These are phyloP conservation scores for Furcifer pardalis DNA, from an alignment of 2,797 vertebrate species.

Conservation along the genomic window DNA sequence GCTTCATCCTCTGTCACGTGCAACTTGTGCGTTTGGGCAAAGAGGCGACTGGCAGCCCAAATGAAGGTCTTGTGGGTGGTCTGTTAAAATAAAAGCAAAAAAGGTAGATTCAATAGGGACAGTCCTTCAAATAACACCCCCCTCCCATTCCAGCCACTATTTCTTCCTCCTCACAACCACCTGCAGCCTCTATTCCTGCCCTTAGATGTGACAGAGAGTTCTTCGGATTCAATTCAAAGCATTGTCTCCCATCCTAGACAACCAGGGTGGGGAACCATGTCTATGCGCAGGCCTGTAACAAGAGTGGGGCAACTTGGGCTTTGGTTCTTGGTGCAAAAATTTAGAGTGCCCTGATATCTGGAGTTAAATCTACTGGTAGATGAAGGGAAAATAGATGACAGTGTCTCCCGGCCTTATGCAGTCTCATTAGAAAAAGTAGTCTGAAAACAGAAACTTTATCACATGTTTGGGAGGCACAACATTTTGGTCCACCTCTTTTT, in stretches of 20 bases:
- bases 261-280: not conserved
- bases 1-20: slow-evolving; percentile 61
- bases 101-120: not conserved
- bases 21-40: slow-evolving; percentile 78
- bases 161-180: not conserved
- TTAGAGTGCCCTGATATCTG: too few species aligned
- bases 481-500: too few species aligned
- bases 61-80: slow-evolving; percentile 81
- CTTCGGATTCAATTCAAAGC: not conserved
- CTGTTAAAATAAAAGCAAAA: slow-evolving; percentile 57
- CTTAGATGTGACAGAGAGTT: not conserved
- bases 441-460: too few species aligned
- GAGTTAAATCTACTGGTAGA: too few species aligned
- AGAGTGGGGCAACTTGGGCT: too few species aligned
- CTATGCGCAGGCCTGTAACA: too few species aligned
- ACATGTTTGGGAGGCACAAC: too few species aligned
- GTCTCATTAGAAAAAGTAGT: too few species aligned
- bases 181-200: not conserved
- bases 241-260: not conserved
- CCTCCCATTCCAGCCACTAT: not conserved
- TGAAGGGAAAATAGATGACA: too few species aligned
- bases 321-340: too few species aligned
- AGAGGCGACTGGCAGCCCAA: slow-evolving; percentile 83
- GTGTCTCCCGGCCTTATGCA: too few species aligned
- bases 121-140: not conserved